phyloP scores from a whole-genome alignment of 2,888 invertebrate genomes.

The Craniophora ligustri region DNA sequence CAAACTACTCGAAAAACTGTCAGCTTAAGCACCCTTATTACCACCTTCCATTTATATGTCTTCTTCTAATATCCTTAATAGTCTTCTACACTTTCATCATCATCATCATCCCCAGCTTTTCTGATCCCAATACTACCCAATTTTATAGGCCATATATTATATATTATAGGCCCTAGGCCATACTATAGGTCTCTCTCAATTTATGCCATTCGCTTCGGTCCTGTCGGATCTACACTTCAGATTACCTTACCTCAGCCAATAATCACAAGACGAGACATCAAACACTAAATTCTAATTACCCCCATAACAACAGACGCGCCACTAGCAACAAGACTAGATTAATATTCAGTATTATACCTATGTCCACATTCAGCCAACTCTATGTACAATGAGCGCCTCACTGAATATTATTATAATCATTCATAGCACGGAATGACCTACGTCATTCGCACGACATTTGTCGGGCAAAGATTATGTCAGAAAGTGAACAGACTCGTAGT shows the following conservation, averaged over 20 bases:
- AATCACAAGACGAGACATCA: background rate
- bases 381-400: constrained; percentile 52
- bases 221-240: too few species aligned
- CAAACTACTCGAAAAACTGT: too few species aligned
- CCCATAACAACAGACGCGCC: constrained; percentile 10
- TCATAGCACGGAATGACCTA: constrained; percentile 68
- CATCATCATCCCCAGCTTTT: too few species aligned
- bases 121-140: too few species aligned
- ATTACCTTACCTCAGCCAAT: background rate
- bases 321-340: constrained; percentile 8
- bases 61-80: too few species aligned
- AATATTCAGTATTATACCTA: constrained; percentile 30
- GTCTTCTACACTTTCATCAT: too few species aligned
- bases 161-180: too few species aligned
- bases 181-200: too few species aligned
- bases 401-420: constrained; percentile 71
- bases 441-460: constrained; percentile 55
- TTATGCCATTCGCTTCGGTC: too few species aligned
- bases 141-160: too few species aligned
- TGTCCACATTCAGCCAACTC: constrained; percentile 42
- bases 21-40: too few species aligned
- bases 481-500: background rate
- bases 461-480: constrained; percentile 43
- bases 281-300: background rate
- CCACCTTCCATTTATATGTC: too few species aligned